Percentiles rank a stretch among this genome's conserved stretches.
Evolutionary conservation across 2,113 vertebrate species (phyloP).

Genomic region (Sapayoa aenigma): DNA sequence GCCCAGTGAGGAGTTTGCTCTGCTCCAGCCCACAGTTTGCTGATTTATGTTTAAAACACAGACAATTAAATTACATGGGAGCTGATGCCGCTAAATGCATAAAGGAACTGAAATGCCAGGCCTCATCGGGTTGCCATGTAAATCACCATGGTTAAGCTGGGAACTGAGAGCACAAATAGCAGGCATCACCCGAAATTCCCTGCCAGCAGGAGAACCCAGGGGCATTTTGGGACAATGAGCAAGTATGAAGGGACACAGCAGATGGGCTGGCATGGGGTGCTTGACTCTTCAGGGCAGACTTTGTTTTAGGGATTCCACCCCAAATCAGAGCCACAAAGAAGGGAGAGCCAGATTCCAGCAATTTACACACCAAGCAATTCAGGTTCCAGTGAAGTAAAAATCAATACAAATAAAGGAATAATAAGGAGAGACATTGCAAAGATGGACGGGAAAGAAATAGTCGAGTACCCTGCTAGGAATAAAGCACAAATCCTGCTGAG

Average conservation of each 20-base stretch:
- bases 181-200: neutral
- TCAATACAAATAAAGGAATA: constrained; percentile 48
- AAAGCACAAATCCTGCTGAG: neutral
- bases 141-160: constrained; percentile 57
- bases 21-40: neutral
- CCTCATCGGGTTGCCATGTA: constrained; percentile 60
- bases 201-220: neutral
- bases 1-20: neutral
- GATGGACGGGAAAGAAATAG: neutral
- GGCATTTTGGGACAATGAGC: fast-evolving
- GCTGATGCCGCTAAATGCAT: constrained; percentile 59
- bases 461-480: neutral
- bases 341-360: neutral
- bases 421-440: neutral
- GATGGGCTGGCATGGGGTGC: neutral
- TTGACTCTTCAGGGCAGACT: neutral
- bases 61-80: constrained; percentile 62
- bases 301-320: neutral
- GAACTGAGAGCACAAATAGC: neutral
- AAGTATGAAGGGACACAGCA: fast-evolving
- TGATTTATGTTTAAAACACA: constrained; percentile 60
- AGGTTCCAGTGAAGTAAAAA: constrained; percentile 21
- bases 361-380: neutral
- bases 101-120: constrained; percentile 56
- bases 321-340: neutral